phyloP scores from a whole-genome alignment of 2,797 vertebrate genomes.

The Lithobates sylvaticus region DNA sequence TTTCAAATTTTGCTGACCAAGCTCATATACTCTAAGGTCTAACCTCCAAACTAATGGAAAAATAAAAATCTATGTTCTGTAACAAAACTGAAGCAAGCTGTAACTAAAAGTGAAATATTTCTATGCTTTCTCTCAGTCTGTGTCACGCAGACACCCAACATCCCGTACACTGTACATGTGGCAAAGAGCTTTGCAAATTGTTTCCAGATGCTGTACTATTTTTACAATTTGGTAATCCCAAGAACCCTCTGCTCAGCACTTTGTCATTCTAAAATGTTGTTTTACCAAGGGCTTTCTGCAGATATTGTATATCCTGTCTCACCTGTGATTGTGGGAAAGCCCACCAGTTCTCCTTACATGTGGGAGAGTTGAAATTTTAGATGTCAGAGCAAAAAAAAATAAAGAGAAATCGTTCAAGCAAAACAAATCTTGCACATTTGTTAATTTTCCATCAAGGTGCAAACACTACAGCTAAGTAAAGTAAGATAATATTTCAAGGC shows the following conservation, averaged over 20 bases:
- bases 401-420: neutral
- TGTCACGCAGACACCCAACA: slow-evolving; percentile 50
- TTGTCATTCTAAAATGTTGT: slow-evolving; percentile 52
- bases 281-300: slow-evolving; percentile 56
- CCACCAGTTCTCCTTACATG: neutral
- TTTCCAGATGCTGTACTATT: slow-evolving; percentile 72
- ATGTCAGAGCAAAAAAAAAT: neutral
- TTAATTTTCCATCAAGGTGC: no score
- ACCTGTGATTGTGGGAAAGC: neutral
- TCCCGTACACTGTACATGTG: slow-evolving; percentile 58
- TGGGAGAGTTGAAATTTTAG: neutral
- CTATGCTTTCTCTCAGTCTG: slow-evolving; percentile 1
- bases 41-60: neutral
- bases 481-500: no score
- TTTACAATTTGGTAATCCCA: slow-evolving; percentile 67
- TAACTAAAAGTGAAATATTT: slow-evolving; percentile 8
- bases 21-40: no score
- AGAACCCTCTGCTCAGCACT: slow-evolving; percentile 63
- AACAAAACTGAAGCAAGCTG: neutral
- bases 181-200: slow-evolving; percentile 68
- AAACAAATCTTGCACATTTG: no score
- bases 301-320: slow-evolving; percentile 33
- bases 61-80: neutral
- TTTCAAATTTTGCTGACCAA: no score
- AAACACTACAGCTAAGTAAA: no score